A percentile compares a stretch with the other conserved stretches of the same genome.
Evolutionary conservation across 1,140 invertebrate genomes (phyloP).

Genomic region (Drosophila kurseongensis): DNA sequence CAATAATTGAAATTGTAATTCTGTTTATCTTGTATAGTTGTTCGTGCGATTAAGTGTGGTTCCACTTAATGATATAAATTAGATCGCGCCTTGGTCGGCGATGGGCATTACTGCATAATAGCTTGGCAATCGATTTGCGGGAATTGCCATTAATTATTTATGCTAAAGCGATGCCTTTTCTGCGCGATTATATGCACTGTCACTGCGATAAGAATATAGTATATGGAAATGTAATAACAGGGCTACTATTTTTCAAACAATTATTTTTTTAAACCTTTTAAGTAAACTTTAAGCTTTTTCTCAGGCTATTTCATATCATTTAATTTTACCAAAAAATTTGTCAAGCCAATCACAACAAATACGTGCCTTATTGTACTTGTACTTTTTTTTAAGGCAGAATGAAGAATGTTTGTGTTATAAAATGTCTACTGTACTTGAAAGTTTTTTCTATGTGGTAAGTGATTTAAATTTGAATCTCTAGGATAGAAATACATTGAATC

Average conservation of each 20-base stretch:
- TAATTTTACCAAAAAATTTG: no score
- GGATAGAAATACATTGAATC: no score
- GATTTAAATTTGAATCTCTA: no score
- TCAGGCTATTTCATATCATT: no score
- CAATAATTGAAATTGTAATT: constrained; percentile 14
- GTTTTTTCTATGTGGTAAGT: no score
- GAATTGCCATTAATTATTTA: constrained; percentile 29
- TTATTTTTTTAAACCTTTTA: no score
- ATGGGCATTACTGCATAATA: constrained; percentile 35
- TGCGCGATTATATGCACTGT: not conserved
- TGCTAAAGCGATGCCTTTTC: constrained; percentile 8
- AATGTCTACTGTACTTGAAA: no score
- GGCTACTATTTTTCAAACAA: not conserved
- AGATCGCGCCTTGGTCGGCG: not conserved
- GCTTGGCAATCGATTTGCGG: constrained; percentile 19
- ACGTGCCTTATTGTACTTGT: no score
- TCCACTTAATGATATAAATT: constrained; percentile 37
- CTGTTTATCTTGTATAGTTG: constrained; percentile 2
- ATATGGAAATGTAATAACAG: not conserved
- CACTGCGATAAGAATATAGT: constrained; percentile 1
- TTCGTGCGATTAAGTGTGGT: constrained; percentile 24
- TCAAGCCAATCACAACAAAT: no score
- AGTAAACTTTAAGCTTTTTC: no score
- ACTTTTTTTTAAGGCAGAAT: no score
- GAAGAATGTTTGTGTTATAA: no score